A percentile compares a stretch with the other conserved stretches of the same genome.
Conservation (phyloP, 2,113 vertebrate species). For the Acrocephalus arundinaceus region DNA sequence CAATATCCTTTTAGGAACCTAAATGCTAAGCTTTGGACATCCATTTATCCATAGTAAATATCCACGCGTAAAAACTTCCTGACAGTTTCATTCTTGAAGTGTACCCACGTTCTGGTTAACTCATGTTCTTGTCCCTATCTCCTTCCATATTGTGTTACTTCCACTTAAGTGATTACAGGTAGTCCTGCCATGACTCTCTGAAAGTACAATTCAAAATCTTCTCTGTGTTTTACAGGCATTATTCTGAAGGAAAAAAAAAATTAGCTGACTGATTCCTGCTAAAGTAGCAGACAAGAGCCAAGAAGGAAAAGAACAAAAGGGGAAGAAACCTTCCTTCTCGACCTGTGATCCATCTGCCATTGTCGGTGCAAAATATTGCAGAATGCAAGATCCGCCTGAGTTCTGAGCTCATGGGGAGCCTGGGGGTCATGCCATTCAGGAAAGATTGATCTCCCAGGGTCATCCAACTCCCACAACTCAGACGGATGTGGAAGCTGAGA, state of each 20-base stretch:
- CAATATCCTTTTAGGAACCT: background rate
- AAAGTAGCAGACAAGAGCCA: background rate
- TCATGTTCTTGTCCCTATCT: background rate
- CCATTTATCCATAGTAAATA: background rate
- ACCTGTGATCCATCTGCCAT: slow-evolving; percentile 38
- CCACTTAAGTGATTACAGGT: background rate
- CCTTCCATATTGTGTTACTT: background rate
- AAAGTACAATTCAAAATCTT: background rate
- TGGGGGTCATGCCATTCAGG: background rate
- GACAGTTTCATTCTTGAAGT: background rate
- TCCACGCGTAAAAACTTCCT: background rate
- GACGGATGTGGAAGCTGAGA: background rate
- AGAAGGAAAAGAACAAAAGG: background rate
- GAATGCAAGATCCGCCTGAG: background rate
- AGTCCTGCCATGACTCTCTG: background rate
- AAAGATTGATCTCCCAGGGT: slow-evolving; percentile 37
- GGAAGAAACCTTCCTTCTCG: background rate
- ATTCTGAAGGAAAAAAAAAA: background rate
- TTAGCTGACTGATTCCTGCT: background rate
- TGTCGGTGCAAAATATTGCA: background rate
- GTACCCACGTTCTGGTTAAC: background rate
- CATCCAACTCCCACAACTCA: background rate
- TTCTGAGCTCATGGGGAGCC: slow-evolving; percentile 39
- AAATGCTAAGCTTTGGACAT: background rate
- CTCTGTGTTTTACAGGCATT: background rate